phyloP scores from a whole-genome alignment of 2,113 vertebrate species.

The Hemiscyllium ocellatum region DNA sequence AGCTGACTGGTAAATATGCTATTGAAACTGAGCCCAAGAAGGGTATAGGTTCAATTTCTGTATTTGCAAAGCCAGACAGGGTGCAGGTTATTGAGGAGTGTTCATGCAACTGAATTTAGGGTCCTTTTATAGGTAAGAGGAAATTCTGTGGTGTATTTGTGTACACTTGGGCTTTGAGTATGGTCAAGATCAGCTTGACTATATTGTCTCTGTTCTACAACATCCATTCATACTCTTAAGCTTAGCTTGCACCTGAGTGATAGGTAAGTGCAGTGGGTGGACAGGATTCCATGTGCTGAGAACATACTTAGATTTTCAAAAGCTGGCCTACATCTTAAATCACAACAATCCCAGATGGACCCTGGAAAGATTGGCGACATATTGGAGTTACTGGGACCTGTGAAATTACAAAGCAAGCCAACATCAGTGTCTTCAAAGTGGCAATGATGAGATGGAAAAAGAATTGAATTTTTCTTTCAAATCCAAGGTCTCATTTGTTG shows the following conservation, averaged over 20 bases:
- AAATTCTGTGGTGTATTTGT: not conserved
- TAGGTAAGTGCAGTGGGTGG: not conserved
- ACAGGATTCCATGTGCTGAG: not conserved
- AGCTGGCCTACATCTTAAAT: not conserved
- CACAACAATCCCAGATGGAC: not conserved
- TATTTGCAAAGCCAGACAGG: not conserved
- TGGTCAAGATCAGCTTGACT: not conserved
- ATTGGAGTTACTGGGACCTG: not conserved
- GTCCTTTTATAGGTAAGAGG: not conserved
- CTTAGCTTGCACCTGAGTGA: not conserved
- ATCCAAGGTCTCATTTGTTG: not conserved
- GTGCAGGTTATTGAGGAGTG: not conserved
- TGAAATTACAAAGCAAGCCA: not conserved
- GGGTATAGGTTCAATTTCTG: not conserved
- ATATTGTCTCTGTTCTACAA: no score
- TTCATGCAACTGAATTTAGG: not conserved
- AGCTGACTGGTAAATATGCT: not conserved
- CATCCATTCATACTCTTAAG: not conserved
- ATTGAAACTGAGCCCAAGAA: not conserved
- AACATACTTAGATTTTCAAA: not conserved
- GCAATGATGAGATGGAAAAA: not conserved
- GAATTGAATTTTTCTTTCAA: not conserved
- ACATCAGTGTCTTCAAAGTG: not conserved
- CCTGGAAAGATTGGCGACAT: not conserved
- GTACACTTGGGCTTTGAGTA: not conserved